Evolutionary conservation across 2,113 vertebrate genomes (phyloP).

Genomic region (Salminus brasiliensis): DNA sequence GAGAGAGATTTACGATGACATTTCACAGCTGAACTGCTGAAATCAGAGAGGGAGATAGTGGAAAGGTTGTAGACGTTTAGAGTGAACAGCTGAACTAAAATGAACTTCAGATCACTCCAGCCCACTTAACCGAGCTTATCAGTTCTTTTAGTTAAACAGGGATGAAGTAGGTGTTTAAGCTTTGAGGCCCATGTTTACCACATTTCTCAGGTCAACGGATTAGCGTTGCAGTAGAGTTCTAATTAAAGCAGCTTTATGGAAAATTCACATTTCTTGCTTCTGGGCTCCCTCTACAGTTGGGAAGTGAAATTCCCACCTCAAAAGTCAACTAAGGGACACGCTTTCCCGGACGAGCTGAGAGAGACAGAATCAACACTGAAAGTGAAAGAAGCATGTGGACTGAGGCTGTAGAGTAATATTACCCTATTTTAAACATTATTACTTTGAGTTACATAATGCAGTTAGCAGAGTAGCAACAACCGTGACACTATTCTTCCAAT

Average conservation of each 20-base stretch:
- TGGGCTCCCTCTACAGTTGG: no score
- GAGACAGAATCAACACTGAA: no score
- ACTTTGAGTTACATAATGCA: no score
- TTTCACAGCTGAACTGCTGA: conserved; percentile 22
- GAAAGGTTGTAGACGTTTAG: conserved; percentile 2
- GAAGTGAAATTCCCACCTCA: no score
- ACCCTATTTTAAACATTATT: no score
- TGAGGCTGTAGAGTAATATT: no score
- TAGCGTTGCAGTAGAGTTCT: neutral
- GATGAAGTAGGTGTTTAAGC: neutral
- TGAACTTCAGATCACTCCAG: neutral
- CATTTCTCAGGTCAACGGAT: neutral
- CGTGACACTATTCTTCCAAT: no score
- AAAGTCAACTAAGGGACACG: no score
- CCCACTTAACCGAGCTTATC: conserved; percentile 2
- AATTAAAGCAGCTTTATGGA: neutral
- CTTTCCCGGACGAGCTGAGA: no score
- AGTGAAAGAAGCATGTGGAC: no score
- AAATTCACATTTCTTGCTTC: no score
- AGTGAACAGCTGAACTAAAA: neutral
- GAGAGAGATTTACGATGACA: conserved; percentile 10
- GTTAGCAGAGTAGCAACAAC: no score
- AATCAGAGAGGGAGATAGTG: neutral
- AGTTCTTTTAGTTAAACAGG: neutral
- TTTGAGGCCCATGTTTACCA: neutral